Base-by-base conservation (phyloP, 2,797 vertebrate genomes). In the Sebastes miniatus region DNA sequence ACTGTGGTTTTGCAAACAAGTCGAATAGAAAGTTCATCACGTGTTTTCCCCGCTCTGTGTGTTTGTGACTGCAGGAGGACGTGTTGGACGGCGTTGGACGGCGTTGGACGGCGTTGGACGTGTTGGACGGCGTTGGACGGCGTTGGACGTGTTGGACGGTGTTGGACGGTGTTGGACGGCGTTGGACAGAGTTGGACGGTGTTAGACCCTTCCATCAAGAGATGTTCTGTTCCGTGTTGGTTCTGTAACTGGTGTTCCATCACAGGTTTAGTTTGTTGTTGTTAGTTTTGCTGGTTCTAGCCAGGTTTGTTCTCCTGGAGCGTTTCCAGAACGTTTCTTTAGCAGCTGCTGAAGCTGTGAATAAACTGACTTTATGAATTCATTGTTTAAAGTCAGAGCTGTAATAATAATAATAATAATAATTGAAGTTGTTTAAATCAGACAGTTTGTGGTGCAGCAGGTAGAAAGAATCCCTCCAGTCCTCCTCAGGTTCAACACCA, bases 61-160 rank as follows among this genome's bases (percentile, higher is more conserved):
- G 34, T 43, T 61, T 71, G 7, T 47, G 13, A 54, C 14, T n/a
- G n/a, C 77, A 89, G 85, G 71, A 88, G 73, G 59, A 47, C 83
- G 62, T 8, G 25, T 25, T 25, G 25, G 25, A 25, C 3, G 3
- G 25, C 1, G 25, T 25, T 25, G 25, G 25, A 25, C 25, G 25
- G 25, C 1, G 25, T 25, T 25, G 25, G 25, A 25, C 3, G 25
- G 24, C 1, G 25, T 25, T 25, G 25, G 25, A 25, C 3, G 25
- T 3, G 3, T 25, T 25, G 25, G 25, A 25, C 1, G 25, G 25
- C 1, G 25, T 25, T 25, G 27, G 27, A 27, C 27, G 4, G 27
- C 27, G 27, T 27, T 27, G 27, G 27, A 27, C 27, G 4, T 5
- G 25, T 27, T 27, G 25, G 25, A 27, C 4, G 25, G 25, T 5